Base-by-base conservation (phyloP, 2,888 invertebrate genomes). In the Drosophila mercatorum region DNA sequence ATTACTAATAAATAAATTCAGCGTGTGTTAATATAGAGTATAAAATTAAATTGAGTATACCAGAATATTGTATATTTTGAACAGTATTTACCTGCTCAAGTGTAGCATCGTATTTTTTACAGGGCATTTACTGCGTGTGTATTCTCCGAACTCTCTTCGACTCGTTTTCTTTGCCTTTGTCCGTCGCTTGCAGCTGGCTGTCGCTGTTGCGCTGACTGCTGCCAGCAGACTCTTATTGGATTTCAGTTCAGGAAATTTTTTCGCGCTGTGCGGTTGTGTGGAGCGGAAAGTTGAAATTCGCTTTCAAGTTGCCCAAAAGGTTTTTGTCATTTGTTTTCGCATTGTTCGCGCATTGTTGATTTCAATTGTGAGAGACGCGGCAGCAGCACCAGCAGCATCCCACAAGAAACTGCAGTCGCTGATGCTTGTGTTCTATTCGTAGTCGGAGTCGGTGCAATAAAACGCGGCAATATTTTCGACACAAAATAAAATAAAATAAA, bases 181-280 rank as follows among this genome's bases (percentile, higher is more conserved):
- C 46, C 66, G 68, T 44, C 34, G 59, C 36, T 60, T 47, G 66
- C 66, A 66, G 65, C 65, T 52, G 65, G 66, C 66, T 40, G 75
- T 58, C 40, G 73, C 63, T 59, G 75, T 44, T 44, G 72, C 62
- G 74, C 46, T 55, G 51, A 58, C 75, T 71, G 63, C 59, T 62
- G 64, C 65, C 56, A 66, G 71, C 62, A 53, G 72, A 75, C 65
- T 79, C 67, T 78, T 72, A 76, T 79, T 77, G 70, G 70, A 75
- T 78, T 88, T 78, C 70, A 82, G 80, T 85, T 85, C 80, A 88
- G 85, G 75, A 80, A 78, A 80, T 75, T 70, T 73, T 51, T 66
- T 88, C 85, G 89, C 80, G 77, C 66, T 80, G 89, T 71, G 77
- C 87, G 83, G 83, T 81, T 83, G 87, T 83, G 83, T 81, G 82